Percentiles rank a stretch among this genome's conserved stretches.
phyloP scores from a whole-genome alignment of 2,113 vertebrate genomes.

The Hiodon alosoides region DNA sequence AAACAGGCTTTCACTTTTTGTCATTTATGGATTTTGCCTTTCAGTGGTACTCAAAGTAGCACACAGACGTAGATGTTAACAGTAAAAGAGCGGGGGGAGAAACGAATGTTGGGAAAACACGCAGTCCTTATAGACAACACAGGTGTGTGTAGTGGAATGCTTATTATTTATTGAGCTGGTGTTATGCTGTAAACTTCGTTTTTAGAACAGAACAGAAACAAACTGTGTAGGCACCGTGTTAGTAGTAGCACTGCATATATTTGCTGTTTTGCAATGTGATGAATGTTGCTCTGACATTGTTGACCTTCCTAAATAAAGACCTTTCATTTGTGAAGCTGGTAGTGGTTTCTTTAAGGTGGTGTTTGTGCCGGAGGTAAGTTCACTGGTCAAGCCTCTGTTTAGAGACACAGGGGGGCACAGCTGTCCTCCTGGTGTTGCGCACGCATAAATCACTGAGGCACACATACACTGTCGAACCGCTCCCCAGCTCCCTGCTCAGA shows the following conservation, averaged over 20 bases:
- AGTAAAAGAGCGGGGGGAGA: slow-evolving; percentile 38
- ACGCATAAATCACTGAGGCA: too few relatives aligned
- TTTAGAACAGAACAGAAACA: slow-evolving; percentile 45
- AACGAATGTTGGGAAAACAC: slow-evolving; percentile 44
- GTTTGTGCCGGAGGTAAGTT: background rate
- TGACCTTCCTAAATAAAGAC: slow-evolving; percentile 68
- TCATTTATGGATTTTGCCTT: slow-evolving; percentile 52
- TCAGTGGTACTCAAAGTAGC: slow-evolving; percentile 46
- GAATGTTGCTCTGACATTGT: slow-evolving; percentile 62
- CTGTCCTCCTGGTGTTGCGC: too few relatives aligned
- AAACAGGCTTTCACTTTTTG: slow-evolving; percentile 44
- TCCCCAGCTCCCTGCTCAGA: too few relatives aligned
- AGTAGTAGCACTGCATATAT: slow-evolving; percentile 61
- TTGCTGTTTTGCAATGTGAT: slow-evolving; percentile 66
- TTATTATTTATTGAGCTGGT: slow-evolving; percentile 65
- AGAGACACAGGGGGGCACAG: too few relatives aligned
- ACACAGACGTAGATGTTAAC: slow-evolving; percentile 15
- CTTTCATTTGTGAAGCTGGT: slow-evolving; percentile 63
- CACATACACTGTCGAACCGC: too few relatives aligned
- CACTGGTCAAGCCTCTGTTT: background rate
- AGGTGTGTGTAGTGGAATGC: slow-evolving; percentile 67
- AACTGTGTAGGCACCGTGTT: slow-evolving; percentile 56
- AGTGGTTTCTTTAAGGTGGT: slow-evolving; percentile 3
- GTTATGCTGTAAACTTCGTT: slow-evolving; percentile 54
- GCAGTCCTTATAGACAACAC: slow-evolving; percentile 51